Percentiles rank a stretch among this genome's conserved stretches.
Conservation (phyloP, 2,113 vertebrate species). For the Anguilla japonica region DNA sequence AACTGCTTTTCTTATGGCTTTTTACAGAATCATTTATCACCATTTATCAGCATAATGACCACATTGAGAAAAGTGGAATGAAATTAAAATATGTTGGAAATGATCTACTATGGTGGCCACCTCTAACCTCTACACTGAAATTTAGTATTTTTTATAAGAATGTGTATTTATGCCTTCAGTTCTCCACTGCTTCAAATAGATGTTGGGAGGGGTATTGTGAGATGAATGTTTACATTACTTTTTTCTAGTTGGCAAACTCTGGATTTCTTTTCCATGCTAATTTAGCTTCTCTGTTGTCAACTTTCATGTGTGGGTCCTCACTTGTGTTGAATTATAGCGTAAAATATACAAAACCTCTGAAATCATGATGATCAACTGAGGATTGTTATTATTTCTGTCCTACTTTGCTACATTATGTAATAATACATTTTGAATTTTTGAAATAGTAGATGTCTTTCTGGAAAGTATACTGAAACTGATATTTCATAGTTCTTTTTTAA, state of each 20-base stretch:
- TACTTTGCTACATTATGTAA: not conserved
- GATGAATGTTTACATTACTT: not conserved
- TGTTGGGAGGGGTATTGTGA: not conserved
- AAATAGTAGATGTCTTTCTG: too few species aligned
- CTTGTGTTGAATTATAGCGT: not conserved
- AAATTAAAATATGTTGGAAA: not conserved
- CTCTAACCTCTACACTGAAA: not conserved
- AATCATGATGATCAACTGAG: not conserved
- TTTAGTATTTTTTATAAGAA: not conserved
- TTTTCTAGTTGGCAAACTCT: not conserved
- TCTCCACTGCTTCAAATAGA: not conserved
- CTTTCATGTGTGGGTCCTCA: too few species aligned
- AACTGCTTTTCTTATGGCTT: not conserved
- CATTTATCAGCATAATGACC: not conserved
- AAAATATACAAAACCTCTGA: not conserved
- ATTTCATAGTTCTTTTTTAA: too few species aligned
- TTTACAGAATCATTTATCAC: not conserved
- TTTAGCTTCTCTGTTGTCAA: not conserved
- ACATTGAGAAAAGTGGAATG: not conserved
- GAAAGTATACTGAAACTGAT: too few species aligned
- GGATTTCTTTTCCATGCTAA: not conserved
- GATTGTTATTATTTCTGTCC: too few species aligned
- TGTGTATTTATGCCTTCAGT: not conserved
- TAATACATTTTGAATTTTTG: not conserved
- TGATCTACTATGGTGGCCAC: not conserved